Conservation (phyloP, 2,888 invertebrate species). For the Perizoma affinitatum region DNA sequence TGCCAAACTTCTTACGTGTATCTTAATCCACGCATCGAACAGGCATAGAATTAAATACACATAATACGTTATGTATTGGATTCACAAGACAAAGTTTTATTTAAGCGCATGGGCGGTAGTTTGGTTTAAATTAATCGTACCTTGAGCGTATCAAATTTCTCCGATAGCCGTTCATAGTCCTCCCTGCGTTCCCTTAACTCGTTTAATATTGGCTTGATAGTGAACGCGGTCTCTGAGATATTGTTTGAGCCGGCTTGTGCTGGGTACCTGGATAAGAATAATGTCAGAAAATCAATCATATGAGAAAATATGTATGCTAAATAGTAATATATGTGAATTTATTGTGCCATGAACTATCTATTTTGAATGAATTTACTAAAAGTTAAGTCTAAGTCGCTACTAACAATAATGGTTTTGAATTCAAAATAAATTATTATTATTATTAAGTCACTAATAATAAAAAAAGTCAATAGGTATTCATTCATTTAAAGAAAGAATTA, state of each 20-base stretch:
- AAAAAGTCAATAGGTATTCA: too few relatives aligned
- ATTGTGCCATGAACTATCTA: too few relatives aligned
- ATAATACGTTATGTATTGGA: constrained; percentile 10
- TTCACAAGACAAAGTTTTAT: neutral
- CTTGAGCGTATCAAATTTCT: constrained; percentile 91
- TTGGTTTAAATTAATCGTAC: constrained; percentile 57
- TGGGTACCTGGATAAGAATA: constrained; percentile 71
- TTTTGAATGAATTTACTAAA: too few relatives aligned
- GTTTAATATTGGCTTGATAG: constrained; percentile 89
- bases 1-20: constrained; percentile 24
- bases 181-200: constrained; percentile 93
- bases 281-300: too few relatives aligned
- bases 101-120: too few relatives aligned
- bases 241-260: constrained; percentile 73
- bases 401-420: too few relatives aligned
- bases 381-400: too few relatives aligned
- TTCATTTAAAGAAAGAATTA: too few relatives aligned
- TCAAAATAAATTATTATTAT: too few relatives aligned
- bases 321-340: too few relatives aligned
- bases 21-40: constrained; percentile 21
- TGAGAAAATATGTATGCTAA: too few relatives aligned
- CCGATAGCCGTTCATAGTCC: constrained; percentile 91
- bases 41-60: constrained; percentile 29
- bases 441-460: too few relatives aligned
- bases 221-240: constrained; percentile 73